Evolutionary conservation across 2,888 invertebrate genomes (phyloP).

Genomic region (Aphidius colemani): DNA sequence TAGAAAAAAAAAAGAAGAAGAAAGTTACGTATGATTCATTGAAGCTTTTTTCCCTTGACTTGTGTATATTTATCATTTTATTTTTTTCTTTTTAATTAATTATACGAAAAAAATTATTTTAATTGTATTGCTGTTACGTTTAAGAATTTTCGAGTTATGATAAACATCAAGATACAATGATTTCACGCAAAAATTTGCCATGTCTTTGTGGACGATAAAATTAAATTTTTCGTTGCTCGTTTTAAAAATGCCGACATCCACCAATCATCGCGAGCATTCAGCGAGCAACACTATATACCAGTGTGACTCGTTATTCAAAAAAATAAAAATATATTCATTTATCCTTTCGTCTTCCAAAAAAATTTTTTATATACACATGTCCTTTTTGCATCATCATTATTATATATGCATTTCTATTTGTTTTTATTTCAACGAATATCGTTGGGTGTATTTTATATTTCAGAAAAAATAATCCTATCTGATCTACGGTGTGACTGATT

Average conservation of each 20-base stretch:
- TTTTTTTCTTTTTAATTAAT: too few relatives aligned
- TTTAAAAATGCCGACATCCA: conserved; percentile 26
- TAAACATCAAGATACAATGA: conserved; percentile 13
- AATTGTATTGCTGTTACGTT: neutral
- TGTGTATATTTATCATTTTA: too few relatives aligned
- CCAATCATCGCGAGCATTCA: conserved; percentile 36
- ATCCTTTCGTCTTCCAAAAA: neutral
- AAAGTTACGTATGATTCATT: too few relatives aligned
- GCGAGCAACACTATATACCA: conserved; percentile 9
- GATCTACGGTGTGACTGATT: conserved; percentile 56
- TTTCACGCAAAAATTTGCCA: conserved; percentile 3
- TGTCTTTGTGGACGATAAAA: neutral
- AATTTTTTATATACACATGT: conserved; percentile 24
- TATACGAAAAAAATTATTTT: too few relatives aligned
- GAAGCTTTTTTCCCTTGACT: too few relatives aligned
- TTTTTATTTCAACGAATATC: conserved; percentile 40
- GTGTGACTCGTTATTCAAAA: too few relatives aligned
- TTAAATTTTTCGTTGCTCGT: conserved; percentile 6
- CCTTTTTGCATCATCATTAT: neutral
- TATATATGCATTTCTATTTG: conserved; percentile 1
- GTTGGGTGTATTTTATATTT: conserved; percentile 55
- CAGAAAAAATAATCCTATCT: conserved; percentile 56
- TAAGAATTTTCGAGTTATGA: conserved; percentile 8
- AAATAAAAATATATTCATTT: neutral
- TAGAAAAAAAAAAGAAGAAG: too few relatives aligned